Evolutionary conservation across 1,140 invertebrate genomes (phyloP), one percentile per base, ranked within the genome.

Genomic region (Leptopilina clavipes): DNA sequence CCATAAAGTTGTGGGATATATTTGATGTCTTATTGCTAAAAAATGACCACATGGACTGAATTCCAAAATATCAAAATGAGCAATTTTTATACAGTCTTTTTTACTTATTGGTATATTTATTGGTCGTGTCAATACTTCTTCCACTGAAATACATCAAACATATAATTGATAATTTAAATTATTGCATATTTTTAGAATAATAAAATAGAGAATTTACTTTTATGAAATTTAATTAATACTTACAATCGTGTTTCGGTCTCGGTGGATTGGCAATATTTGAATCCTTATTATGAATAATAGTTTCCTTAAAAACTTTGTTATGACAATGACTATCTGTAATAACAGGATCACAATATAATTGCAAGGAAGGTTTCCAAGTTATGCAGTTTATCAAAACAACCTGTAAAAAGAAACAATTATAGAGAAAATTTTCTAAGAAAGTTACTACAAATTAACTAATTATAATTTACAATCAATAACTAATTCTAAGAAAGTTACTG

Each of bases 1-100:
- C 88, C 89, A 90, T 12, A 90, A 76, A 1, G 88, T 87, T 14
- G 85, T 83, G 56, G 89, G 85, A 82, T 90, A 90, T 76, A 89
- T 83, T 77, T 88, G 83, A 80, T 90, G 89, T 25, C 86, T 86
- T 17, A 90, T 17, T 0, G 86, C 87, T 40, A 90, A 81, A 78
- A 87, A 90, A 76, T 84, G 85, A n/a, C 89, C 89, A 25, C 89
- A 90, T 10, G 65, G 70, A 74, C 89, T 90, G 43, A 88, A 90
- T 77, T 88, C 81, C n/a, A 89, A 77, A 74, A 89, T 84, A 75
- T 89, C 87, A 52, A 89, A 83, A 74, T 89, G 72, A 12, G 81
- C 81, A 8, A 83, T 78, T 52, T 80, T 78, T 6, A 82, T 78
- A 0, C 17, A 74, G 11, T 83, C 78, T 70, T 79, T 88, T n/a